Evolutionary conservation across 2,888 invertebrate genomes (phyloP), one percentile per base, ranked within the genome.

Genomic region (Minunthozetes semirufus): DNA sequence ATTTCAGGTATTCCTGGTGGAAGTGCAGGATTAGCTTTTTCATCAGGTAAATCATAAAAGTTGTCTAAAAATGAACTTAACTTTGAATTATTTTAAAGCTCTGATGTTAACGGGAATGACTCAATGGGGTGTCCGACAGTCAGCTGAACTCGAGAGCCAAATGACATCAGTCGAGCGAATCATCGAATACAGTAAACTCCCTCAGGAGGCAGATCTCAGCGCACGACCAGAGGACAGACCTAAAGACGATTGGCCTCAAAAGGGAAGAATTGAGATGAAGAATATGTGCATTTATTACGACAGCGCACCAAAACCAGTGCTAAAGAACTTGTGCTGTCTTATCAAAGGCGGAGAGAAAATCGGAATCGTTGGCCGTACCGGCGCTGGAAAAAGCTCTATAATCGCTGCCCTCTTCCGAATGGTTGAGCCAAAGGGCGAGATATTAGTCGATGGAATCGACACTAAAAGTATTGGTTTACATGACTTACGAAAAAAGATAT

Each of bases 321-420:
- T 94, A 4, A 91, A 83, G 61, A 78, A 81, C 68, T 78, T 86
- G 48, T 81, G 80, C 38, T 84, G 84, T 77, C 78, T 76, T 29
- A 82, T 86, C 29, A 78, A 80, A 46, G 80, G 83, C 0, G 81
- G 81, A 74, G 85, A 85, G 80, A 86, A 86, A 80, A 79, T 91
- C 75, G 91, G 91, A 17, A 89, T 91, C 78, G 90, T 91, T 6
- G 92, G 92, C 1, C 85, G 92, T 73, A 93, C 93, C 0, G 92
- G 92, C 0, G 92, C 92, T 0, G 92, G 79, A 13, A 82, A 86
- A 78, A 84, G 84, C 68, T 84, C 84, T 1, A 80, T 85, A 56
- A 81, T 85, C 29, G 81, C 83, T 0, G 82, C 83, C 70, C 79
- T 86, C 75, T 86, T 86, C 79, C 82, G 86, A 9, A 78, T 86